phyloP scores from a whole-genome alignment of 2,888 invertebrate species.

The Cenopis cana region DNA sequence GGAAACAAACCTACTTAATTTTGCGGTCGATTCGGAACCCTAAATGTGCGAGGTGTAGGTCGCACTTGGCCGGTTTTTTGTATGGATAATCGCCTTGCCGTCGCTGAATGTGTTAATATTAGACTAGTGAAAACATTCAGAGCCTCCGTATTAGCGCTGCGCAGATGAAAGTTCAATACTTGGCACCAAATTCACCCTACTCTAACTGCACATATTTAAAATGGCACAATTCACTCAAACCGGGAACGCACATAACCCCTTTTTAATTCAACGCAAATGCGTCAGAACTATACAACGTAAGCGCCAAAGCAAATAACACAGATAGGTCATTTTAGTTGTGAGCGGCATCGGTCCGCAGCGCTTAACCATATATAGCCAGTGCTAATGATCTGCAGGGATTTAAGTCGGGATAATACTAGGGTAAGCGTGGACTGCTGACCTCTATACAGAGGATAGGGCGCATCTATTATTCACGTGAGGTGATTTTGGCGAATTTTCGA shows the following conservation, averaged over 20 bases:
- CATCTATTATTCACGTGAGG: no score
- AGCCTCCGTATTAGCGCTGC: not conserved
- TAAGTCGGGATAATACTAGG: not conserved
- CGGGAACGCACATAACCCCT: not conserved
- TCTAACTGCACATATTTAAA: not conserved
- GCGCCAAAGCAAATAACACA: not conserved
- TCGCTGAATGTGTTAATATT: no score
- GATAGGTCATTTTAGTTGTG: not conserved
- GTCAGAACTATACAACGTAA: not conserved
- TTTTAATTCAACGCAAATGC: not conserved
- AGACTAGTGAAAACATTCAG: no score
- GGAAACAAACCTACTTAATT: no score
- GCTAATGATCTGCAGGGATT: conserved; percentile 10
- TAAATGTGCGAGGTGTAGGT: no score
- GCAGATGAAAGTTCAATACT: not conserved
- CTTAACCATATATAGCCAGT: not conserved
- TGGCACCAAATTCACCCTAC: not conserved
- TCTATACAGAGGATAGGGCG: not conserved
- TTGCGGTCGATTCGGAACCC: no score
- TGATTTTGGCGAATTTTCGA: no score
- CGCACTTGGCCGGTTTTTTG: no score
- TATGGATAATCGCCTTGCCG: no score
- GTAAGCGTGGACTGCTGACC: not conserved
- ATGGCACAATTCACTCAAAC: not conserved
- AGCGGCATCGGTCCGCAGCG: not conserved